Evolutionary conservation across 2,113 vertebrate genomes (phyloP), one percentile per base, ranked within the genome.

Genomic region (Turdus rufiventris): DNA sequence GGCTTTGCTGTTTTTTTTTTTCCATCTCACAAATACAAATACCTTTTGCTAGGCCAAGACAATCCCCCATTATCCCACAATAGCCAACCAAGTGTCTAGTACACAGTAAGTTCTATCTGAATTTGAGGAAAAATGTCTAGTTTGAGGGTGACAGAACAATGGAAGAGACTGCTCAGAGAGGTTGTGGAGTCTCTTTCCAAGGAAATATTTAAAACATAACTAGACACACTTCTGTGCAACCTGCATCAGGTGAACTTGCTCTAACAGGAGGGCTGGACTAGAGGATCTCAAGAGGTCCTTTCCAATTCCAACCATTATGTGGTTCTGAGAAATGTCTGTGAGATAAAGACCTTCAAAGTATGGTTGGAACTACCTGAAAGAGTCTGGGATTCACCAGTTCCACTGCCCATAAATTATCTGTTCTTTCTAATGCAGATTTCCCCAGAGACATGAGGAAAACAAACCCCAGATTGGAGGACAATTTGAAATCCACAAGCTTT

Each of bases 1-100:
- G 29, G 33, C 71, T 86, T 86, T 85, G 83, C 23, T 82, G 47
- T 36, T 45, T 62, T 86, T 57, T 57, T 50, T 26, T 88, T 90
- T 80, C 38, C 60, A 54, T 80, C 50, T 84, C 86, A 80, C 34
- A 89, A 91, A 88, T 54, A 72, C n/a, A 85, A 90, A 92, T 26
- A 77, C 9, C 29, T 89, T 87, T 81, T 42, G 15, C 56, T 62
- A 80, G 47, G 51, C 38, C 50, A 62, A 75, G 68, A 51, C 29
- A 77, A 77, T 40, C 21, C 51, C n/a, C 85, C 40, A 62, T 38
- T 21, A 87, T 60, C 24, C 56, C 53, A 33, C 0, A 8, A 66
- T 8, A 51, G 40, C 26, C 34, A 81, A 67, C 10, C 43, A 89
- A 71, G 34, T 4, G 3, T 43, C 51, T 54, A 84, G 47, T 19